Percentiles rank a stretch among this genome's conserved stretches.
These are phyloP conservation scores for Asteroscopus sphinx DNA, from an alignment of 2,888 invertebrate species.

Conservation along the genomic window DNA sequence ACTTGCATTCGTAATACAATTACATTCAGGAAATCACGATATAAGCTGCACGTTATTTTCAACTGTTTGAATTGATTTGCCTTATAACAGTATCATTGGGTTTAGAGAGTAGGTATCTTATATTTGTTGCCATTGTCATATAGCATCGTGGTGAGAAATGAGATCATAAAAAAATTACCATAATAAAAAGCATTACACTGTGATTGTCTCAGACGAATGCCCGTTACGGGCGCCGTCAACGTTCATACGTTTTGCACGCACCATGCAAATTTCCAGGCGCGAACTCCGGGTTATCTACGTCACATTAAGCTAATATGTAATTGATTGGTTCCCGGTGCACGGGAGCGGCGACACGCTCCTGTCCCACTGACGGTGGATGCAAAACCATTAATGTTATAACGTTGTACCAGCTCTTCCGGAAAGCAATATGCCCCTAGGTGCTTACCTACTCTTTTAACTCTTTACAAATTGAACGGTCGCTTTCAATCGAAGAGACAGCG, in stretches of 20 bases:
- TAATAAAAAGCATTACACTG: slow-evolving; percentile 71
- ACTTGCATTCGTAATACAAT: slow-evolving; percentile 61
- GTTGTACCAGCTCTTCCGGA: slow-evolving; percentile 75
- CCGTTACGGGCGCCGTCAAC: slow-evolving; percentile 74
- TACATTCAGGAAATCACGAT: slow-evolving; percentile 61
- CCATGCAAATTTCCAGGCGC: slow-evolving; percentile 78
- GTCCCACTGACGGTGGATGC: slow-evolving; percentile 84
- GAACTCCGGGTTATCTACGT: slow-evolving; percentile 78
- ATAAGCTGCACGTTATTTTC: slow-evolving; percentile 56
- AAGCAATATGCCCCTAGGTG: slow-evolving; percentile 63
- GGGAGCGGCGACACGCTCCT: slow-evolving; percentile 77
- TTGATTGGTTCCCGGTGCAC: slow-evolving; percentile 85
- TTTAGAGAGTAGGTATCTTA: slow-evolving; percentile 33
- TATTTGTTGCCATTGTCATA: slow-evolving; percentile 15
- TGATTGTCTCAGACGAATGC: slow-evolving; percentile 70
- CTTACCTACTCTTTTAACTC: slow-evolving; percentile 63
- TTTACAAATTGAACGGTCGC: slow-evolving; percentile 72
- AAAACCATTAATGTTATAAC: slow-evolving; percentile 88
- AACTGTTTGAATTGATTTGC: slow-evolving; percentile 51
- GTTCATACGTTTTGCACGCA: slow-evolving; percentile 69
- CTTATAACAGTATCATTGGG: slow-evolving; percentile 42
- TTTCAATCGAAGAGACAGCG: slow-evolving; percentile 66
- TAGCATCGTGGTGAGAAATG: not conserved
- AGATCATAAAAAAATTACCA: slow-evolving; percentile 52
- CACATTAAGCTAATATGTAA: slow-evolving; percentile 88